A percentile compares a stretch with the other conserved stretches of the same genome.
phyloP scores from a whole-genome alignment of 2,113 vertebrate genomes.

The Xiphophorus hellerii region DNA sequence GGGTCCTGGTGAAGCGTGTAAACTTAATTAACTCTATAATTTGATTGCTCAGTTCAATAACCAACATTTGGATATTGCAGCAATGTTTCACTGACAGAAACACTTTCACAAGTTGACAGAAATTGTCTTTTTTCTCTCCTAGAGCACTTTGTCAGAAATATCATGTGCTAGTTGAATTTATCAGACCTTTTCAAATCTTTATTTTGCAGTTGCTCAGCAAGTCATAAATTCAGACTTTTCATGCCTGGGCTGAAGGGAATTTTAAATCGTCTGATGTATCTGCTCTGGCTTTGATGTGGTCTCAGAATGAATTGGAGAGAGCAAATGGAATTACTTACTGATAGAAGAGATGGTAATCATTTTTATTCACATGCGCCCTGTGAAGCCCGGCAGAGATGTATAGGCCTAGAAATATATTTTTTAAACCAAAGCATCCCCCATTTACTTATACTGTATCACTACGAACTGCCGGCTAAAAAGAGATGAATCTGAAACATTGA shows the following conservation, averaged over 20 bases:
- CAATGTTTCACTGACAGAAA: constrained; percentile 47
- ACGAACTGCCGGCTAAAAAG: constrained; percentile 50
- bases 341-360: constrained; percentile 75
- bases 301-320: constrained; percentile 68
- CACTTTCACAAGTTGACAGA: constrained; percentile 17
- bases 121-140: constrained; percentile 4
- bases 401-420: constrained; percentile 42
- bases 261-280: constrained; percentile 72
- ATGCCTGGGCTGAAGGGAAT: constrained; percentile 62
- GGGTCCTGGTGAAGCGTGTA: constrained; percentile 38
- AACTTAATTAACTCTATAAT: constrained; percentile 50
- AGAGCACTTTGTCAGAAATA: constrained; percentile 48
- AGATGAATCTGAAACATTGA: constrained; percentile 61
- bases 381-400: constrained; percentile 49
- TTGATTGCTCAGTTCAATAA: constrained; percentile 28
- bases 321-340: constrained; percentile 77
- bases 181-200: constrained; percentile 68
- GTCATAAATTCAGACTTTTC: constrained; percentile 68
- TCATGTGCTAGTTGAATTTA: constrained; percentile 51
- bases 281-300: constrained; percentile 70
- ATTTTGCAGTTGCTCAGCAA: constrained; percentile 69
- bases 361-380: constrained; percentile 68
- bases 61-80: constrained; percentile 36
- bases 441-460: constrained; percentile 49
- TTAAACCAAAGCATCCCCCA: constrained; percentile 50